Evolutionary conservation across 2,113 vertebrate genomes (phyloP).

Genomic region (Rhynchopsitta pachyrhyncha): DNA sequence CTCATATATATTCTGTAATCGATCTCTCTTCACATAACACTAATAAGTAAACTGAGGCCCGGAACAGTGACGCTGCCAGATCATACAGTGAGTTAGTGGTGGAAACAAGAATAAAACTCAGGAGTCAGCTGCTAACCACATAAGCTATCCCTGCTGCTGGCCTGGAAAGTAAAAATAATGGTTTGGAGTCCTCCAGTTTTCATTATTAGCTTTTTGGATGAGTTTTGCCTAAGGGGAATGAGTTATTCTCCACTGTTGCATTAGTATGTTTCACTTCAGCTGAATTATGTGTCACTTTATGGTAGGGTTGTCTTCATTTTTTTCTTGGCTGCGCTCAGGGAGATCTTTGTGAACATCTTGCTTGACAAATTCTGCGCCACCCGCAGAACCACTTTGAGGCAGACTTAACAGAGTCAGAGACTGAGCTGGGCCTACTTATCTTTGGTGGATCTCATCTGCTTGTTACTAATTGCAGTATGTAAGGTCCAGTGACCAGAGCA

Average conservation of each 20-base stretch:
- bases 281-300: constrained; percentile 62
- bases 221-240: constrained; percentile 60
- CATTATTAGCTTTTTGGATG: constrained; percentile 65
- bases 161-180: constrained; percentile 46
- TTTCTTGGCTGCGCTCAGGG: not conserved
- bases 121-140: constrained; percentile 51
- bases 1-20: not conserved
- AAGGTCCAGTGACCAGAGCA: not conserved
- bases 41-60: not conserved
- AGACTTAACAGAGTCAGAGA: not conserved
- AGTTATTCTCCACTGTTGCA: constrained; percentile 35
- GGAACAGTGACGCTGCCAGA: not conserved
- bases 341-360: constrained; percentile 58
- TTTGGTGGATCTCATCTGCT: not conserved
- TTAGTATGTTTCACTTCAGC: constrained; percentile 39
- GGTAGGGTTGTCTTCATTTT: constrained; percentile 53
- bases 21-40: not conserved
- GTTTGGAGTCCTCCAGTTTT: constrained; percentile 51
- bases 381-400: constrained; percentile 54
- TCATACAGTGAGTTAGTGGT: not conserved
- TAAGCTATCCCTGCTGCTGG: constrained; percentile 41
- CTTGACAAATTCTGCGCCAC: constrained; percentile 60
- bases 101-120: constrained; percentile 19
- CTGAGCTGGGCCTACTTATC: not conserved
- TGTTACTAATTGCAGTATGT: not conserved